Base-by-base conservation (phyloP, 2,888 invertebrate species). In the Morpho helenor region DNA sequence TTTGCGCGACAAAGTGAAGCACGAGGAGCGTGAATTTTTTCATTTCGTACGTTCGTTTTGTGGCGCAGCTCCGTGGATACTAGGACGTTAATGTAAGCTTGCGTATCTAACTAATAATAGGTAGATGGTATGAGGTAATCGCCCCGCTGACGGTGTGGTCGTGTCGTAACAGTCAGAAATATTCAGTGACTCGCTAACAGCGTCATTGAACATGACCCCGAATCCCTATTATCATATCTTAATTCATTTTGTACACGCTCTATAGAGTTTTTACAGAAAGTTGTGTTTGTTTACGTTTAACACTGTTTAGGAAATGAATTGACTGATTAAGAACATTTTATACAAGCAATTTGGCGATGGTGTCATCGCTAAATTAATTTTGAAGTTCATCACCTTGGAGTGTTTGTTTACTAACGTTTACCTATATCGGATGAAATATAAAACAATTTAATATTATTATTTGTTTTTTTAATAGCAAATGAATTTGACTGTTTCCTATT, bases 31-130 rank as follows among this genome's bases (percentile, higher is more conserved):
- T 68, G 63, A 72, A 66, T 75, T 79, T 85, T 63, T 73, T 69
- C 87, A 87, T 87, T 72, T 76, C 68, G 61, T 52, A 78, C 83
- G 89, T 84, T 78, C 80, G 84, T 66, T 66, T 77, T 74, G 76
- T 63, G 66, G 70, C 78, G 74, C 79, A 68, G 82, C 75, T 72
- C 71, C 75, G 71, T 81, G 80, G 77, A 80, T 75, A 89, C 90
- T 89, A 85, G 81, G 79, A 79, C 78, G 80, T 79, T 73, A 79
- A 82, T 80, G 75, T 74, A 73, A 62, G 75, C 70, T 79, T 77
- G 76, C 82, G 84, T 83, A 74, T 77, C 75, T 79, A 70, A 77
- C 87, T 88, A 89, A 87, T 86, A 87, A 87, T 90, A 90, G 86
- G 80, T 84, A 79, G 77, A 77, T 69, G 73, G 71, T 80, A 83